Evolutionary conservation across 2,888 invertebrate genomes (phyloP), one percentile per base, ranked within the genome.

Genomic region (Ophion costatus): DNA sequence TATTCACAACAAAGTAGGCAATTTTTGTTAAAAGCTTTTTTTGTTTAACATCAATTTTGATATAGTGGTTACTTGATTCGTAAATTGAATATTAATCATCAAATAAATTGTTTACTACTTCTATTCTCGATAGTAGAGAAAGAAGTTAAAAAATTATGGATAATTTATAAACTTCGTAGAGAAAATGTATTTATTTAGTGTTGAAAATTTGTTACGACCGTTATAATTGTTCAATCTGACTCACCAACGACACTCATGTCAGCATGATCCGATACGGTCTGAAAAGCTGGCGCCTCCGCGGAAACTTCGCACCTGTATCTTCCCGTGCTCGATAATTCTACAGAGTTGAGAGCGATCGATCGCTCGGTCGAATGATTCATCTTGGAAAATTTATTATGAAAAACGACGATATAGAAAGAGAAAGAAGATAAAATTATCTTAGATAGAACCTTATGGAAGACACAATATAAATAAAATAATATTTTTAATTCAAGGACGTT

Each of bases 231-330:
- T 66, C 66, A n/a, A 56, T 70, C n/a, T 51, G 14, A 95, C 96
- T 95, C 94, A 96, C 96, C 96, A 83, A 96, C 96, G 90, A 96
- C 96, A 89, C 94, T 94, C 96, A 96, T 96, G 90, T 95, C 95
- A 87, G 95, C 95, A 90, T 95, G 95, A 90, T 96, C 96, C 67
- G 95, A 95, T 88, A 96, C 96, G 78, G 96, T 96, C 92, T 96
- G 95, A 92, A 96, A 96, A 86, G 95, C 95, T 69, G 96, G 96
- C 69, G 96, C 96, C 92, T 96, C 96, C 61, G 96, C 96, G 80
- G 96, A 96, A 88, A 96, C 96, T 92, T 96, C 96, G 92, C 96
- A 96, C 86, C 96, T 95, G 94, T 96, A 96, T 84, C 95, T 94
- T 74, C 96, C 96, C 66, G 95, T 94, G 86, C 96, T 95, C 88